These are phyloP conservation scores for Clarias gariepinus DNA, from an alignment of 2,113 vertebrate genomes.

Conservation along the genomic window DNA sequence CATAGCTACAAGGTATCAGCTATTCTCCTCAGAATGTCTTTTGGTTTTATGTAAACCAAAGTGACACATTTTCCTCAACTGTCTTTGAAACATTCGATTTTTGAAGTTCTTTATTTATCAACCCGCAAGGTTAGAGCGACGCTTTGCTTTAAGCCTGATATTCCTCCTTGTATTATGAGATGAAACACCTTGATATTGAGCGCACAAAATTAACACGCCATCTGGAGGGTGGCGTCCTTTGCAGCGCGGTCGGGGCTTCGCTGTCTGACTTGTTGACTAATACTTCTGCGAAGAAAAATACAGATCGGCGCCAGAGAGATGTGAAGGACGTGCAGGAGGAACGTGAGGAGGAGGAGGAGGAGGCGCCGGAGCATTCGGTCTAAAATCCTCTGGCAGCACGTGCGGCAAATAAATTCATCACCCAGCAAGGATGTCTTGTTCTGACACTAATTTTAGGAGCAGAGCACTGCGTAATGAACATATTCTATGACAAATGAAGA, in stretches of 20 bases:
- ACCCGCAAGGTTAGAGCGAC: constrained; percentile 67
- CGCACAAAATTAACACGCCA: constrained; percentile 72
- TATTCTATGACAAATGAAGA: constrained; percentile 73
- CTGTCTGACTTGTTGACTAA: constrained; percentile 68
- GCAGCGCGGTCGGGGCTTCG: constrained; percentile 62
- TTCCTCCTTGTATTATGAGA: constrained; percentile 76
- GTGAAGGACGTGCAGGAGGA: constrained; percentile 67
- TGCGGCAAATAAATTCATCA: constrained; percentile 70
- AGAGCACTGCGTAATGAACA: constrained; percentile 76
- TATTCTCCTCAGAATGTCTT: not conserved
- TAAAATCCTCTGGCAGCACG: constrained; percentile 59
- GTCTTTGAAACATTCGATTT: not conserved
- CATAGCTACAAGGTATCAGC: not conserved
- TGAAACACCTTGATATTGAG: constrained; percentile 74
- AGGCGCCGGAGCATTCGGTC: constrained; percentile 53
- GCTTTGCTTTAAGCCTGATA: constrained; percentile 60
- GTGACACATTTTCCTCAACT: not conserved
- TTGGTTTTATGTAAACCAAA: not conserved
- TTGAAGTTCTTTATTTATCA: constrained; percentile 14
- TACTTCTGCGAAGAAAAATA: constrained; percentile 68
- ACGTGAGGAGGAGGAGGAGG: constrained; percentile 41
- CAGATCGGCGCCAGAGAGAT: constrained; percentile 59
- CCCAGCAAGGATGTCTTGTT: constrained; percentile 72
- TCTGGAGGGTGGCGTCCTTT: constrained; percentile 74
- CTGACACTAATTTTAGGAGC: constrained; percentile 74